These are phyloP conservation scores for Pungitius pungitius DNA, from an alignment of 2,113 vertebrate species.

Conservation along the genomic window DNA sequence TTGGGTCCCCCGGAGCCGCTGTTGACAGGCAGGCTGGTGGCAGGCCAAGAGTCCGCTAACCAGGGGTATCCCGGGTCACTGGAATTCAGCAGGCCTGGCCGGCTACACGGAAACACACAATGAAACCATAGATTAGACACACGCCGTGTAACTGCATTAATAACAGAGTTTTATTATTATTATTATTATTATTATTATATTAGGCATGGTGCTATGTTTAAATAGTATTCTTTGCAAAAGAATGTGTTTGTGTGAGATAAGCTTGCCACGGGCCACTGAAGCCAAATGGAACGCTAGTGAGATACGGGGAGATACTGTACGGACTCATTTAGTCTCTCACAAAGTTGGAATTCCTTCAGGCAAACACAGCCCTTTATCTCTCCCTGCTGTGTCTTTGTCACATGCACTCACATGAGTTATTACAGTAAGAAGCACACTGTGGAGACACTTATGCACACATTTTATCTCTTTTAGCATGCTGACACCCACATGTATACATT, in stretches of 20 bases:
- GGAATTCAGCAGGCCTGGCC: conserved; percentile 92
- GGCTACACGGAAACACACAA: conserved; percentile 76
- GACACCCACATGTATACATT: conserved; percentile 28
- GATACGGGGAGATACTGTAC: conserved; percentile 21
- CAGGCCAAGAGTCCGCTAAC: conserved; percentile 98
- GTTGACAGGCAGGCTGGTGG: conserved; percentile 95
- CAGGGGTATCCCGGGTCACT: conserved; percentile 94
- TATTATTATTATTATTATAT: too few relatives aligned
- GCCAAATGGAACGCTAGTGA: conserved; percentile 55
- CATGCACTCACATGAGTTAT: conserved; percentile 45
- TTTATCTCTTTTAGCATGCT: conserved; percentile 23
- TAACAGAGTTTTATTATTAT: not conserved
- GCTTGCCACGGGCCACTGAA: conserved; percentile 42
- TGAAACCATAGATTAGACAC: conserved; percentile 22
- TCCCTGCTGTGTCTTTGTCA: conserved; percentile 66
- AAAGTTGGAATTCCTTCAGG: conserved; percentile 68
- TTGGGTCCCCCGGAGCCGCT: conserved; percentile 91
- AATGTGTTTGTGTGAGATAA: conserved; percentile 59
- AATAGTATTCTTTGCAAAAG: conserved; percentile 30
- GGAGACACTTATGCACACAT: conserved; percentile 49
- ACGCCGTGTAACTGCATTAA: conserved; percentile 29
- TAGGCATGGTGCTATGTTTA: conserved; percentile 54
- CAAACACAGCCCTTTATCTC: conserved; percentile 50
- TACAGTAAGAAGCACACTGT: conserved; percentile 52
- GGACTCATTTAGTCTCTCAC: conserved; percentile 37